These are phyloP conservation scores for Phyllopteryx taeniolatus DNA, from an alignment of 2,113 vertebrate species.

Conservation along the genomic window DNA sequence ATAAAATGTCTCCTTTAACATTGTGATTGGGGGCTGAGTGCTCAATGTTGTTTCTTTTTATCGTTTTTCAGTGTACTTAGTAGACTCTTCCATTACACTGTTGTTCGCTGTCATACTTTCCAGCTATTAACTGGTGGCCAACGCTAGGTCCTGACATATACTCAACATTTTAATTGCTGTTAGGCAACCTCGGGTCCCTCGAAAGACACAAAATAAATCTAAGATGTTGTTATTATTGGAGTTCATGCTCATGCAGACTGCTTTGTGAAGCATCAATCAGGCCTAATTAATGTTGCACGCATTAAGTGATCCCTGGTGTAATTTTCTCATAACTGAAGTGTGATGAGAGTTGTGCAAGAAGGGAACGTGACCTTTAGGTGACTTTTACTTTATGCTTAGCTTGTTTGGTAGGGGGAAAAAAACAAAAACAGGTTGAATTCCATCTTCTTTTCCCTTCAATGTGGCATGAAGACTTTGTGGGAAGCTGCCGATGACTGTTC, in stretches of 20 bases:
- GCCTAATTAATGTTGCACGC: slow-evolving; percentile 64
- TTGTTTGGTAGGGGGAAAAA: neutral
- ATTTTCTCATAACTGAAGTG: slow-evolving; percentile 60
- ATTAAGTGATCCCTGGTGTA: slow-evolving; percentile 56
- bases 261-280: slow-evolving; percentile 61
- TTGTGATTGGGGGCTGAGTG: no score
- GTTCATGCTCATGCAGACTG: slow-evolving; percentile 40
- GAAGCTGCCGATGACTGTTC: slow-evolving; percentile 41
- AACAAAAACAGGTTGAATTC: neutral
- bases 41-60: no score
- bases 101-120: no score
- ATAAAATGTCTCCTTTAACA: no score
- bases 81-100: no score
- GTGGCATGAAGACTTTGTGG: slow-evolving; percentile 2
- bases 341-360: slow-evolving; percentile 34
- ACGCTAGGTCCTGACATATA: neutral
- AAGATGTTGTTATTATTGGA: neutral
- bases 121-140: no score
- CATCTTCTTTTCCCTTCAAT: neutral
- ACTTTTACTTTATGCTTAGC: neutral
- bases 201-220: neutral
- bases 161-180: neutral
- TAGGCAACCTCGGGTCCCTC: neutral
- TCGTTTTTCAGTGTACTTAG: no score
- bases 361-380: slow-evolving; percentile 31